These are phyloP conservation scores for Caenorhabditis virilis DNA, from an alignment of 2,888 invertebrate species.

Conservation along the genomic window DNA sequence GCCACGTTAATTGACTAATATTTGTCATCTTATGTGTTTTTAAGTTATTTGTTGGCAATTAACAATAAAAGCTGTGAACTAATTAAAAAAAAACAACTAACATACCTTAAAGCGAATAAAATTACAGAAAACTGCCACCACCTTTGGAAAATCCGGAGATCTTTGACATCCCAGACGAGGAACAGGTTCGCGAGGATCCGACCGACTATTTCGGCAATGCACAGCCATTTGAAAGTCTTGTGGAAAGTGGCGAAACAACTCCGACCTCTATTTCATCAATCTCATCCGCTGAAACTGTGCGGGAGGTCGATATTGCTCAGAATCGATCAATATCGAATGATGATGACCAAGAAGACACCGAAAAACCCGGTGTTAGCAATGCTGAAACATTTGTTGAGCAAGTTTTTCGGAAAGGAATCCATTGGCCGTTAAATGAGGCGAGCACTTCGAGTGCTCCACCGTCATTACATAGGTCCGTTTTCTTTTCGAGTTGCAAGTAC, in stretches of 20 bases:
- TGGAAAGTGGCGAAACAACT: slow-evolving; percentile 10
- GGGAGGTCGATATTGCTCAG: slow-evolving; percentile 19
- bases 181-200: too few species aligned
- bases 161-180: too few species aligned
- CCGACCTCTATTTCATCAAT: slow-evolving; percentile 24
- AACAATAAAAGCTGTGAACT: too few species aligned
- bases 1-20: background rate
- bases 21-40: slow-evolving; percentile 2
- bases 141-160: slow-evolving; percentile 17
- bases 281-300: slow-evolving; percentile 20
- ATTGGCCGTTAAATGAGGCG: slow-evolving; percentile 39
- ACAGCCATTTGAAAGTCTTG: slow-evolving; percentile 4
- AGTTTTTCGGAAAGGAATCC: slow-evolving; percentile 32
- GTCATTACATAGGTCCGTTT: slow-evolving; percentile 12
- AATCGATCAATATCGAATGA: too few species aligned
- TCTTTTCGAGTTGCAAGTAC: too few species aligned
- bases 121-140: slow-evolving; percentile 31
- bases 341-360: too few species aligned
- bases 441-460: slow-evolving; percentile 44
- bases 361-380: too few species aligned
- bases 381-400: too few species aligned
- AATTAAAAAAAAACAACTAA: background rate
- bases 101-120: too few species aligned
- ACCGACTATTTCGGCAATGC: slow-evolving; percentile 28
- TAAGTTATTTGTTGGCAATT: too few species aligned